Percentiles rank a stretch among this genome's conserved stretches.
Evolutionary conservation across 2,797 vertebrate genomes (phyloP).

Genomic region (Enteromius paludinosus): DNA sequence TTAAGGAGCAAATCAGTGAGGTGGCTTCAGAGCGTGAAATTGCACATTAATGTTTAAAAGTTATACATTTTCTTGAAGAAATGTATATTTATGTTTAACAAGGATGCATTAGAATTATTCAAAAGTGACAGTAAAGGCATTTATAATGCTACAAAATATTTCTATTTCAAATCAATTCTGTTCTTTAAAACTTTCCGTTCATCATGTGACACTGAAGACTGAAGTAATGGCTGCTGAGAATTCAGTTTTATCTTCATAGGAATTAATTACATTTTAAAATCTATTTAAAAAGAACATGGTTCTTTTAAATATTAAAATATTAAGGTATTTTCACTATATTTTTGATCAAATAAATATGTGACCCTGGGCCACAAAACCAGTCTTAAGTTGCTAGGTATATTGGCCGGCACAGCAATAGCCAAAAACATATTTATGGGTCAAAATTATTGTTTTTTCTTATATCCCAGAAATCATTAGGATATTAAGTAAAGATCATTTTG

Average conservation of each 20-base stretch:
- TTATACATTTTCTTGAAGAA: neutral
- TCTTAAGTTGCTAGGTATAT: neutral
- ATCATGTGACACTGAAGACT: neutral
- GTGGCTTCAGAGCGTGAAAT: conserved; percentile 77
- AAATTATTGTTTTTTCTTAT: no score
- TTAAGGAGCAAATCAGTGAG: conserved; percentile 54
- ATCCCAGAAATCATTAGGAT: no score
- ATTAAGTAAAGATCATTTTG: no score
- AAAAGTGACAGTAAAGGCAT: neutral
- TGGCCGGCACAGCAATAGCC: neutral
- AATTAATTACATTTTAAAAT: neutral
- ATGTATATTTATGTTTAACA: neutral
- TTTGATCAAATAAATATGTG: neutral
- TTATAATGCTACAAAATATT: neutral
- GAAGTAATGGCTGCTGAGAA: neutral
- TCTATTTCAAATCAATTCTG: neutral
- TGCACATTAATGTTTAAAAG: conserved; percentile 56
- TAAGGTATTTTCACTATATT: neutral
- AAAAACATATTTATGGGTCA: neutral
- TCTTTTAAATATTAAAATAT: neutral
- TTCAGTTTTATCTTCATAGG: neutral
- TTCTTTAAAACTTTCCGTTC: neutral
- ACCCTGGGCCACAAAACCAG: no score
- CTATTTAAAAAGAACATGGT: neutral
- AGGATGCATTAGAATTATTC: neutral